phyloP scores from a whole-genome alignment of 2,113 vertebrate species.

The Aptenodytes forsteri region DNA sequence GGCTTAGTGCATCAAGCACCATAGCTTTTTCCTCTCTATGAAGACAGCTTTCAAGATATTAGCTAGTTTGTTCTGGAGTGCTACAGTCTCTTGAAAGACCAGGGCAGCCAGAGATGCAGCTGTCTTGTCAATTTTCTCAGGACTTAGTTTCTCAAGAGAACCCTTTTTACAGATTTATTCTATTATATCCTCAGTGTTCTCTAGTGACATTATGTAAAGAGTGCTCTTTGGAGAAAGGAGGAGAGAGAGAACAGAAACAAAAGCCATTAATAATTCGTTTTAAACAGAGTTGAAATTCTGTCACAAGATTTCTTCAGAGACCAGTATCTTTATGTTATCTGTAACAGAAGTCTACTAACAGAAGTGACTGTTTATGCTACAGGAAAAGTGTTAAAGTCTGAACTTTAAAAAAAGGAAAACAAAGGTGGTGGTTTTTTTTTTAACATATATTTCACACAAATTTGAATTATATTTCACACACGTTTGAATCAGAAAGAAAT shows the following conservation, averaged over 20 bases:
- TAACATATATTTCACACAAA: background rate
- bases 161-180: slow-evolving; percentile 29
- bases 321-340: background rate
- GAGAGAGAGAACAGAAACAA: background rate
- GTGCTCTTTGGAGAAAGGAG: background rate
- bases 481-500: background rate
- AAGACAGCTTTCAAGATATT: slow-evolving; percentile 31
- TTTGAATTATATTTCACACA: background rate
- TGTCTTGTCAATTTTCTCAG: slow-evolving; percentile 78
- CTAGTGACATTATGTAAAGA: background rate
- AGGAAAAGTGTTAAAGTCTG: background rate
- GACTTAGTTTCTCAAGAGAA: slow-evolving; percentile 73
- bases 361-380: background rate
- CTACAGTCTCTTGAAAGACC: slow-evolving; percentile 71
- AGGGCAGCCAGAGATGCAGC: slow-evolving; percentile 68
- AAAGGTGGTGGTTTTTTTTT: no score
- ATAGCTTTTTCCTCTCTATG: background rate
- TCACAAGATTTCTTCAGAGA: background rate
- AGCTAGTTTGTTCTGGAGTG: slow-evolving; percentile 73
- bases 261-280: background rate
- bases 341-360: background rate
- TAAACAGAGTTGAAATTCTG: background rate
- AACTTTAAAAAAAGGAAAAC: background rate
- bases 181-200: background rate
- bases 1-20: background rate